Evolutionary conservation across 2,113 vertebrate genomes (phyloP).

Genomic region (Acanthisitta chloris): DNA sequence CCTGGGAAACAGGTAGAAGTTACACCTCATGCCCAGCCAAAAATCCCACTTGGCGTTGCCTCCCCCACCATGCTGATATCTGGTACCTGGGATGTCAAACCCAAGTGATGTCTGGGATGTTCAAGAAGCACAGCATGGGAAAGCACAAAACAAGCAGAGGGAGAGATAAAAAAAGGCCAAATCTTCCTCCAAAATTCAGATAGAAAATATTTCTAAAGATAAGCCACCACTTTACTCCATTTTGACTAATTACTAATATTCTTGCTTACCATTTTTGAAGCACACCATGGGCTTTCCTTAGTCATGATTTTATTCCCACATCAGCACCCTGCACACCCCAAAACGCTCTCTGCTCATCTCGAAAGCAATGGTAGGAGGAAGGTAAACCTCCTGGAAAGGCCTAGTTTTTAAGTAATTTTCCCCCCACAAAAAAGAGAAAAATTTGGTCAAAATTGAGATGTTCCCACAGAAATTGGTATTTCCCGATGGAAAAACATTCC

Average conservation of each 20-base stretch:
- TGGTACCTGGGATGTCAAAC: background rate
- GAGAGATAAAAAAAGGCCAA: background rate
- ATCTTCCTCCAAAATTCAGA: background rate
- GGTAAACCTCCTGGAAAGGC: background rate
- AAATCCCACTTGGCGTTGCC: background rate
- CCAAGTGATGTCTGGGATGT: background rate
- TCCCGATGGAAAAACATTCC: slow-evolving; percentile 53
- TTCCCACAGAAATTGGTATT: slow-evolving; percentile 60
- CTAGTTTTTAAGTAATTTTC: background rate
- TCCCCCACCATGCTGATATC: fast-evolving
- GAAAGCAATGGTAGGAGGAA: background rate
- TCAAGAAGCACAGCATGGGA: background rate
- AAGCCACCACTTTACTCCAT: background rate
- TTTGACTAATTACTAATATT: background rate
- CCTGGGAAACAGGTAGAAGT: background rate
- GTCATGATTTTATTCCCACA: background rate
- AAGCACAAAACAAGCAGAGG: background rate
- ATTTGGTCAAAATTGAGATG: slow-evolving; percentile 36
- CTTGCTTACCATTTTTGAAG: background rate
- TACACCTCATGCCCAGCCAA: background rate
- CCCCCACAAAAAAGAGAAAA: background rate
- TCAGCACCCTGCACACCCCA: background rate
- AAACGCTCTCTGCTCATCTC: background rate
- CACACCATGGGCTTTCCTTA: background rate
- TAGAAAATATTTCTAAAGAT: background rate